phyloP scores from a whole-genome alignment of 92 coral and sea anemone genomes.

The Actinostola sp. region DNA sequence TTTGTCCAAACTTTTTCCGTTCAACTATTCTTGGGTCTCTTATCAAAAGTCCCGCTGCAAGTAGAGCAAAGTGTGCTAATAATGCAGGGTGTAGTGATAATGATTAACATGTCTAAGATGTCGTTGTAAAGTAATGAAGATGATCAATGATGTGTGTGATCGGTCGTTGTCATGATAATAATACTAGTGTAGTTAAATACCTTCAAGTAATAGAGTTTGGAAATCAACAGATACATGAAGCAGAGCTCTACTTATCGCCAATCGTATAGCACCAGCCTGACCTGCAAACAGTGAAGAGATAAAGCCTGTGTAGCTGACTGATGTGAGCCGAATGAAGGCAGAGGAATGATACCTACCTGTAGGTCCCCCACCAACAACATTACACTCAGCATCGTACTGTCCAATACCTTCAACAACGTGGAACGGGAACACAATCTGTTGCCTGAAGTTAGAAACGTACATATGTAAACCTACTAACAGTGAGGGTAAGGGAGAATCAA shows the following conservation, averaged over 20 bases:
- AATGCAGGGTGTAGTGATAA: neutral
- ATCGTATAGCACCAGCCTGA: conserved; percentile 93
- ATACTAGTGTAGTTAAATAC: conserved; percentile 48
- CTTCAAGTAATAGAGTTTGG: conserved; percentile 74
- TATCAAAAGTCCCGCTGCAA: conserved; percentile 84
- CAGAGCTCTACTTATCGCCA: conserved; percentile 93
- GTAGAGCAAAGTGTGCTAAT: neutral
- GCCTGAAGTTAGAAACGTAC: conserved; percentile 35
- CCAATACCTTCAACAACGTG: conserved; percentile 83
- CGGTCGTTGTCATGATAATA: no score
- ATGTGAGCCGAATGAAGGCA: neutral
- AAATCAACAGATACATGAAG: conserved; percentile 76
- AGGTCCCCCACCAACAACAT: conserved; percentile 95
- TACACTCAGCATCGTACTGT: conserved; percentile 83
- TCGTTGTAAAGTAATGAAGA: no score
- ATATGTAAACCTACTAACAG: no score
- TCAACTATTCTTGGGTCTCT: conserved; percentile 88
- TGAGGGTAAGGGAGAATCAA: no score
- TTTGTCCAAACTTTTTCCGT: conserved; percentile 95
- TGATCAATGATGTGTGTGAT: no score
- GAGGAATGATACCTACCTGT: conserved; percentile 64
- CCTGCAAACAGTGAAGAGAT: conserved; percentile 42
- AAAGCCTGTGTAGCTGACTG: neutral
- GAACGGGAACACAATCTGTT: conserved; percentile 89
- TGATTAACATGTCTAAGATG: no score